Evolutionary conservation across 2,113 vertebrate species (phyloP), one percentile per base, ranked within the genome.

Genomic region (Mobula birostris): DNA sequence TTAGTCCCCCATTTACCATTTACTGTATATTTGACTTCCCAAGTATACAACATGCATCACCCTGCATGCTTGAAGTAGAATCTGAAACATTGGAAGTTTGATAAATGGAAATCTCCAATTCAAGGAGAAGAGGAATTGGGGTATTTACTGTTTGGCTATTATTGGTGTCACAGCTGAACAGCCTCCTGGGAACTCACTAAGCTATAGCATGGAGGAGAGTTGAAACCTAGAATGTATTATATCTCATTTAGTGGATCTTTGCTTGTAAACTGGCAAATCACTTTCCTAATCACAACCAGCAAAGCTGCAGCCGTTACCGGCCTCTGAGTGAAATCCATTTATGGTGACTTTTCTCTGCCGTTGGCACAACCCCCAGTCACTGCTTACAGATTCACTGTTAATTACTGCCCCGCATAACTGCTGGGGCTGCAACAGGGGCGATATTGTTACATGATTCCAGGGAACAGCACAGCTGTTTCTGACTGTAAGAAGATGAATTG

Each of bases 381-480:
- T 32, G 29, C 85, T 29, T 32, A 7, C 58, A 36, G 6, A 19
- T 29, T 90, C 61, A 66, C 85, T 68, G 61, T n/a, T n/a, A 66
- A 8, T 15, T 32, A 90, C 58, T 27, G 29, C 1, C 29, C 48
- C 40, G 79, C 5, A 14, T 7, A 7, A 19, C 32, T 58, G 48
- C 83, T 61, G 85, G 61, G 61, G 61, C 29, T n/a, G 14, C 0
- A 19, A 90, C 61, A 90, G 85, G 85, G 85, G n/a, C 29, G 5
- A 19, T 68, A 66, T 90, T 90, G 85, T 90, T 90, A 32, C 14
- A 2, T 12, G 14, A 19, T 7, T 6, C 61, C 85, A n/a, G 12
- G 56, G 58, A 87, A 58, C 12, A 5, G 29, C 58, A 90, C 85
- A 90, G 85, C 85, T 90, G 85, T 66, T 66, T 90, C 85, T 66